Conservation (phyloP, 2,797 vertebrate genomes). For the Premnoplex brunnescens region DNA sequence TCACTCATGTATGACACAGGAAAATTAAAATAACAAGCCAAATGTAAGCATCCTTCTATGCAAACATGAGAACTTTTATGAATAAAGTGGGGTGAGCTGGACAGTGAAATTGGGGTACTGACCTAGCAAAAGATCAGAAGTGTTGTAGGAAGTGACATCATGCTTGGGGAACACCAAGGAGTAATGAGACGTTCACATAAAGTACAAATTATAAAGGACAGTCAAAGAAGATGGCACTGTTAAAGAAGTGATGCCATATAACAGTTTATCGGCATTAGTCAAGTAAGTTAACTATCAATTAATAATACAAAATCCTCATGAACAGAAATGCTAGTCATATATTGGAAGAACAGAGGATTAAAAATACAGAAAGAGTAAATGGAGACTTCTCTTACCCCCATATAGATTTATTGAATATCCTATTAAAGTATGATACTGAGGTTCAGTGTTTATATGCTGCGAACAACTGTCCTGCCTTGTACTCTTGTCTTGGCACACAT, state of each 20-base stretch:
- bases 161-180: neutral
- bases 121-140: neutral
- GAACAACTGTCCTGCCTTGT: neutral
- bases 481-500: neutral
- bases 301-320: neutral
- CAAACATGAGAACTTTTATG: neutral
- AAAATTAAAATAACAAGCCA: neutral
- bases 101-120: neutral
- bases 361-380: neutral
- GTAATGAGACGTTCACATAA: fast-evolving
- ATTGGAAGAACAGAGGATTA: neutral
- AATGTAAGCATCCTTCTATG: fast-evolving
- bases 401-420: neutral
- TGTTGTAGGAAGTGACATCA: neutral
- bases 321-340: neutral
- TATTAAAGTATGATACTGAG: neutral
- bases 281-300: neutral
- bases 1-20: neutral
- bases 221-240: neutral
- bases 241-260: neutral
- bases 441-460: neutral
- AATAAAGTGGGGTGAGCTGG: neutral
- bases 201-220: neutral
- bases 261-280: neutral
- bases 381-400: neutral